Percentiles rank a stretch among this genome's conserved stretches.
Evolutionary conservation across 2,888 invertebrate genomes (phyloP).

Genomic region (Calliphora vomitoria): DNA sequence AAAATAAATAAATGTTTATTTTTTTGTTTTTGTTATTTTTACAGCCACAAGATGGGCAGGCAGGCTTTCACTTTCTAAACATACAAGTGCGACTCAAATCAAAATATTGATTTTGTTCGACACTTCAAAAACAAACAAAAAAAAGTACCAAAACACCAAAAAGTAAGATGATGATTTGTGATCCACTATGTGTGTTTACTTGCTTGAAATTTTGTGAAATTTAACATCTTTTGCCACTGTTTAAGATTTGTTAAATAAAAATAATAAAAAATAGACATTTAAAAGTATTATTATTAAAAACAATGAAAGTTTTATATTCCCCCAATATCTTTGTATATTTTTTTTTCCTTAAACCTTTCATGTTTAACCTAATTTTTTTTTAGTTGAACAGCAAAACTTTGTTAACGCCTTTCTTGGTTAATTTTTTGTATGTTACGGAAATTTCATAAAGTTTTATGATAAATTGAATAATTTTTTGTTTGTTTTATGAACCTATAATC

Average conservation of each 20-base stretch:
- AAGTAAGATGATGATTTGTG: background rate
- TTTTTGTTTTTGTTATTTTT: background rate
- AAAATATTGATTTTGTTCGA: constrained; percentile 31
- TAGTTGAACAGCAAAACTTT: constrained; percentile 20
- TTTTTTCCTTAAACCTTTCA: constrained; percentile 6
- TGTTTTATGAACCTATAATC: constrained; percentile 4
- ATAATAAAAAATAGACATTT: background rate
- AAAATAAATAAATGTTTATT: background rate
- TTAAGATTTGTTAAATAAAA: constrained; percentile 8
- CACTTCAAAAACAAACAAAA: constrained; percentile 15
- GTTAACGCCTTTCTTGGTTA: constrained; percentile 46
- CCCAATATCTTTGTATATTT: background rate
- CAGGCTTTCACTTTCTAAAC: constrained; percentile 61
- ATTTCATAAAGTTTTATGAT: constrained; percentile 27
- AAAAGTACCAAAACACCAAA: constrained; percentile 25
- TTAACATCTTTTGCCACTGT: constrained; percentile 15
- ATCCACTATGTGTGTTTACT: background rate
- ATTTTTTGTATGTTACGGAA: background rate
- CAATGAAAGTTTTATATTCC: constrained; percentile 9
- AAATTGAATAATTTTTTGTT: constrained; percentile 35
- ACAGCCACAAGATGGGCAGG: background rate
- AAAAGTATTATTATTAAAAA: background rate
- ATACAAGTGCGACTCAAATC: constrained; percentile 21
- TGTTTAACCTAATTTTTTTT: constrained; percentile 52
- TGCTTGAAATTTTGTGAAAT: background rate